Base-by-base conservation (phyloP, 2,113 vertebrate species). In the Pyrgilauda ruficollis region DNA sequence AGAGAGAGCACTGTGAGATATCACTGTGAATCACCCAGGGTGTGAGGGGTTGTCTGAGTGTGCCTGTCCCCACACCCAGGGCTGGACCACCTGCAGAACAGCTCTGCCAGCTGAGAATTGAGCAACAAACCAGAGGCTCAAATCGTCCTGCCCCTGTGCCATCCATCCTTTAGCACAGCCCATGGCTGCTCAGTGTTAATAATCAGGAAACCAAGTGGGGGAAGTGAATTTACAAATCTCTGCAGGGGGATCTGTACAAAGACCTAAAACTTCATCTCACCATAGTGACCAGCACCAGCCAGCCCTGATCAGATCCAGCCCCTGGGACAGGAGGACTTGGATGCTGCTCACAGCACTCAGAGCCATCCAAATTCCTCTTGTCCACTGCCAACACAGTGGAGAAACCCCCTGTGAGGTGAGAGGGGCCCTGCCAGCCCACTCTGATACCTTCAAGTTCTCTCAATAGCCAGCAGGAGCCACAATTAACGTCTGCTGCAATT, bases 401-500 rank as follows among this genome's bases (percentile, higher is more conserved):
- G 84, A 72, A 93, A 44, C 68, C 72, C 28, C 43, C 63, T 7
- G 2, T 6, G 83, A 88, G 81, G 87, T 75, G 58, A 73, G n/a
- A 74, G 41, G 80, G 61, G 61, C 56, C 63, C 88, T 84, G 63
- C 70, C 87, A 95, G 79, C 69, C 88, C 6, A 1, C 68, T 64
- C 85, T 18, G 19, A n/a, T 66, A 93, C 72, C 90, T 95, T 75
- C n/a, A 6, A 87, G 81, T 59, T 68, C 69, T 81, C 3, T 59
- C 96, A 89, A 49, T 81, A 93, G 95, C 93, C 90, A 86, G 77
- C 59, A 74, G 93, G 87, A 93, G 39, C 90, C 78, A 84, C 97
- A 97, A 96, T 97, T 96, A 96, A 93, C 11, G 92, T 94, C 92
- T 96, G 94, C 96, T 93, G 94, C 94, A 97, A 97, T 97, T 97